phyloP scores from a whole-genome alignment of 2,888 invertebrate genomes.

The Eucera pruinosa region DNA sequence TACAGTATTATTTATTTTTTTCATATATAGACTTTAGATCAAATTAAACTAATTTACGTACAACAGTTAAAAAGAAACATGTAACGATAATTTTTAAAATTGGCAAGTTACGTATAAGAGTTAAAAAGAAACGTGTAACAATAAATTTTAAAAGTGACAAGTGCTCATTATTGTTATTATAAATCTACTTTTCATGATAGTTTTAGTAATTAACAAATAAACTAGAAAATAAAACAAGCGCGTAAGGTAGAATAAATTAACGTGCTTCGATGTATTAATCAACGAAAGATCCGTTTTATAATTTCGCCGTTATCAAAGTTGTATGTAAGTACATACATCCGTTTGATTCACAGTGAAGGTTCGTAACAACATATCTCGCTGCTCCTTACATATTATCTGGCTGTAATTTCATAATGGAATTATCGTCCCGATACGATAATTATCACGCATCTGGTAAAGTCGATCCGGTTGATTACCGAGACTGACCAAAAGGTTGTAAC shows the following conservation, averaged over 20 bases:
- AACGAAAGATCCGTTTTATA: slow-evolving; percentile 18
- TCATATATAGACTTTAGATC: too few relatives aligned
- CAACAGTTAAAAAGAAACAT: too few relatives aligned
- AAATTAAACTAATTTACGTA: too few relatives aligned
- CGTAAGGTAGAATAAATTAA: slow-evolving; percentile 1
- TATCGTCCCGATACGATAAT: slow-evolving; percentile 65
- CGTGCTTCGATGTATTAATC: slow-evolving; percentile 8
- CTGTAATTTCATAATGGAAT: slow-evolving; percentile 66
- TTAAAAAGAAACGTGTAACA: too few relatives aligned
- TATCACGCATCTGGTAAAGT: slow-evolving; percentile 66
- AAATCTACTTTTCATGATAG: background rate
- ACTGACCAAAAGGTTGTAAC: slow-evolving; percentile 40
- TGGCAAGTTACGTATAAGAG: too few relatives aligned
- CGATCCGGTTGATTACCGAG: slow-evolving; percentile 56
- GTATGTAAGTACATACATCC: slow-evolving; percentile 22
- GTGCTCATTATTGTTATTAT: background rate
- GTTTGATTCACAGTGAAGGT: slow-evolving; percentile 4
- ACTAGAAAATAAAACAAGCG: too few relatives aligned
- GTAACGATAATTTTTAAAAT: too few relatives aligned
- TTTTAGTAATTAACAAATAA: background rate
- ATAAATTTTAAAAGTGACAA: background rate
- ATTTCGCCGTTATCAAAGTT: slow-evolving; percentile 33
- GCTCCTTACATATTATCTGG: slow-evolving; percentile 17
- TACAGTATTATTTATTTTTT: too few relatives aligned
- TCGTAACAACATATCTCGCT: slow-evolving; percentile 6